phyloP scores from a whole-genome alignment of 2,113 vertebrate genomes.

The Dasyornis broadbenti region DNA sequence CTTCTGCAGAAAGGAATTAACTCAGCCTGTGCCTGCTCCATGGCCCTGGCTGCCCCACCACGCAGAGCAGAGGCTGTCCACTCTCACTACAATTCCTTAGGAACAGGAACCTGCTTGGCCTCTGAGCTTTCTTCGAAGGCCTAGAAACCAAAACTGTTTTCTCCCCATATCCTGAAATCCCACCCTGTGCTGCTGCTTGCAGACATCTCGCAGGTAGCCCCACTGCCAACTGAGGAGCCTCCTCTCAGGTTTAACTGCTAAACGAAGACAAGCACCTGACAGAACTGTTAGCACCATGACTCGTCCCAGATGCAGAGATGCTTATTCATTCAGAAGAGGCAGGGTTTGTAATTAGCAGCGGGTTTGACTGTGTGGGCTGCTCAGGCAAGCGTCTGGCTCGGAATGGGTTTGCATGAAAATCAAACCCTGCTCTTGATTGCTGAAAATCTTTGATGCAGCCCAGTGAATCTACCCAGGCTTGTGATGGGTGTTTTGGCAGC shows the following conservation, averaged over 20 bases:
- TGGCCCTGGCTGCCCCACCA: not conserved
- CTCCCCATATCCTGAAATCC: not conserved
- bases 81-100: not conserved
- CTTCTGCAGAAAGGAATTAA: not conserved
- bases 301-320: conserved; percentile 11
- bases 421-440: not conserved
- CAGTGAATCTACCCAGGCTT: not conserved
- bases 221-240: not conserved
- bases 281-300: conserved; percentile 17
- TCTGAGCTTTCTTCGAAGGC: not conserved
- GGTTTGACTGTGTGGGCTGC: conserved; percentile 6
- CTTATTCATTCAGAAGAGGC: conserved; percentile 25
- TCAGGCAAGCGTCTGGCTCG: not conserved
- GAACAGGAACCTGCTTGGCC: not conserved
- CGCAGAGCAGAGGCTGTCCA: not conserved
- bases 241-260: not conserved
- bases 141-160: not conserved
- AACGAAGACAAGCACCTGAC: conserved; percentile 18
- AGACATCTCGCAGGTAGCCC: not conserved
- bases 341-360: not conserved
- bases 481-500: not conserved
- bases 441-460: not conserved
- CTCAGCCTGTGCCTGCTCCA: not conserved
- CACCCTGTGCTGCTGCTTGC: not conserved
- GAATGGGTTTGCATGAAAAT: not conserved